Evolutionary conservation across 2,113 vertebrate genomes (phyloP), one percentile per base, ranked within the genome.

Genomic region (Dryoscopus gambensis): DNA sequence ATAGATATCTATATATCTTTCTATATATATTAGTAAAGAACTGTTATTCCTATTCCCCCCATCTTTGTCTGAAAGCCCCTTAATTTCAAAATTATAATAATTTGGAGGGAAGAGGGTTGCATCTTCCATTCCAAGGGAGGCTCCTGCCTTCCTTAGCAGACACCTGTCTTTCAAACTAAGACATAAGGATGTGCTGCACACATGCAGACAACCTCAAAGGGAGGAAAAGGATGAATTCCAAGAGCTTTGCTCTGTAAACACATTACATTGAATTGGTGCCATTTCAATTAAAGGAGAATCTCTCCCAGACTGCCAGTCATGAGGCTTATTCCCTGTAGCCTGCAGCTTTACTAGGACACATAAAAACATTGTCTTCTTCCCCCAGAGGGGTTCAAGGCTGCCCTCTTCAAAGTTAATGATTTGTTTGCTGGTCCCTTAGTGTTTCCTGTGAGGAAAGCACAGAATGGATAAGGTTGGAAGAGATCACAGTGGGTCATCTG

Each of bases 221-320:
- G 67, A 12, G 31, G 23, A 18, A 93, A 31, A 24, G 67, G 55
- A 93, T 69, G 37, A 55, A 89, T 75, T 86, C 62, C 83, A 80
- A 78, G 55, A 85, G 53, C 62, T 87, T 89, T 87, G 25, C n/a
- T 89, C 49, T 67, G 42, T 70, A 73, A 87, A 91, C 57, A 59
- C n/a, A 19, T 80, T 47, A 88, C 63, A 84, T 28, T 77, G 87
- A 90, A 90, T 70, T 3, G 4, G 33, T 89, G 73, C 62, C 68
- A 59, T 86, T 94, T 89, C 80, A 76, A 69, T 93, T 91, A 91
- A 77, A 95, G 60, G 40, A 89, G 77, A 93, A 46, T 56, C 19
- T 81, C 46, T 92, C 39, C 33, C 65, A 78, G 40, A 21, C 21
- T 75, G 62, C 47, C 70, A 91, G 42, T 25, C 37, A 49, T 40